A percentile compares a stretch with the other conserved stretches of the same genome.
phyloP scores from a whole-genome alignment of 2,113 vertebrate species.

The Alces alces region DNA sequence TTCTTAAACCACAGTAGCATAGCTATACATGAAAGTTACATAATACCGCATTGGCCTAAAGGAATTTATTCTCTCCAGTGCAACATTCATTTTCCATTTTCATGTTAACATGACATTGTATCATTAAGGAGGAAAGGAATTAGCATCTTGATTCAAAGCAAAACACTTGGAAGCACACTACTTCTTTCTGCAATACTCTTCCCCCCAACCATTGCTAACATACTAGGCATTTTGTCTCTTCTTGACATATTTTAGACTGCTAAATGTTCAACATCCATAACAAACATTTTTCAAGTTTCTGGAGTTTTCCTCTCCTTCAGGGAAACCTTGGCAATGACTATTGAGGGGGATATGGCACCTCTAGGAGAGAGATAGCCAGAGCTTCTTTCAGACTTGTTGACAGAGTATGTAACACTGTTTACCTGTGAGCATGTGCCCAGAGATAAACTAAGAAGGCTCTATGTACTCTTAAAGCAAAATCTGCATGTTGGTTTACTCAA shows the following conservation, averaged over 20 bases:
- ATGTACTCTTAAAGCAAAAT: neutral
- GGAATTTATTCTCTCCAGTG: neutral
- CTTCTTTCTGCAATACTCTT: neutral
- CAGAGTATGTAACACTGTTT: neutral
- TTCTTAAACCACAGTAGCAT: neutral
- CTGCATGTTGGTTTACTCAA: neutral
- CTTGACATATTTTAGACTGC: neutral
- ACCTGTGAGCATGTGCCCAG: neutral
- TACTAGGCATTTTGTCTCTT: neutral
- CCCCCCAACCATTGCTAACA: neutral
- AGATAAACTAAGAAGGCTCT: neutral
- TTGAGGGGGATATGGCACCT: neutral
- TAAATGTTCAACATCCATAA: neutral
- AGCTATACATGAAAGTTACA: neutral
- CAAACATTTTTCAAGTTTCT: neutral
- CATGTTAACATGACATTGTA: neutral
- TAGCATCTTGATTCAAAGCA: neutral
- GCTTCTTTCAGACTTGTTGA: neutral
- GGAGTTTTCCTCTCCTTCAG: neutral
- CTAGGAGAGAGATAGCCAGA: neutral
- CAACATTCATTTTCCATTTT: neutral
- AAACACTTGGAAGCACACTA: neutral
- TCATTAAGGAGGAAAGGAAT: neutral
- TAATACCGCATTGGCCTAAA: neutral
- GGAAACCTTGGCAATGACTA: neutral